These are phyloP conservation scores for Polypedilum pembai DNA, from an alignment of 1,140 invertebrate genomes.

Conservation along the genomic window DNA sequence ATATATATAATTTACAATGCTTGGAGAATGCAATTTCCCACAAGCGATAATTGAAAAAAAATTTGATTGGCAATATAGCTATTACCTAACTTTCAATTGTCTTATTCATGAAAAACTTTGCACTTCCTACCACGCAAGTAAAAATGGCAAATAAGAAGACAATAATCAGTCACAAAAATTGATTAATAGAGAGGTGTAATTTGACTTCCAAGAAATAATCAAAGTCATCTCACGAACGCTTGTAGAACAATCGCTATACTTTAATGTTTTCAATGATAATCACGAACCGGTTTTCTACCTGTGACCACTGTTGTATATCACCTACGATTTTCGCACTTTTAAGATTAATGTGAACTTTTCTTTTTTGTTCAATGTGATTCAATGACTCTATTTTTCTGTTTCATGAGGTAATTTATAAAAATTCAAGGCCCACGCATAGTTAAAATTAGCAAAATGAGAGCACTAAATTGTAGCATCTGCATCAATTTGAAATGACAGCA, in stretches of 20 bases:
- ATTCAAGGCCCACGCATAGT: neutral
- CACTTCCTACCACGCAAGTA: constrained; percentile 5
- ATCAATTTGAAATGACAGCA: no score
- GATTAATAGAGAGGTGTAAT: constrained; percentile 9
- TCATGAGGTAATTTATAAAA: neutral
- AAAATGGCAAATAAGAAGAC: neutral
- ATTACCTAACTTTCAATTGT: neutral
- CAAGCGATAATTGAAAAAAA: neutral
- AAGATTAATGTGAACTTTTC: neutral
- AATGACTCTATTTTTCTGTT: neutral
- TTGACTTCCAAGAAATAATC: neutral
- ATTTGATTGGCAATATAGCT: neutral
- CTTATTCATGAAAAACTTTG: no score
- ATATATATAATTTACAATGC: neutral
- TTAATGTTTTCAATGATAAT: neutral
- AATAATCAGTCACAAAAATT: neutral
- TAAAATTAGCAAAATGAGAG: neutral
- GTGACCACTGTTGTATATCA: neutral
- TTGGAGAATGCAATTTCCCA: neutral
- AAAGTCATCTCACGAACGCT: neutral
- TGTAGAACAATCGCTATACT: neutral
- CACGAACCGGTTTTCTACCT: neutral
- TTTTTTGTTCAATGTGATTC: neutral
- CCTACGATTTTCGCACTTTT: constrained; percentile 1
- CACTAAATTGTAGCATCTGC: no score